Conservation (phyloP, 2,113 vertebrate species). For the Engystomops pustulosus region DNA sequence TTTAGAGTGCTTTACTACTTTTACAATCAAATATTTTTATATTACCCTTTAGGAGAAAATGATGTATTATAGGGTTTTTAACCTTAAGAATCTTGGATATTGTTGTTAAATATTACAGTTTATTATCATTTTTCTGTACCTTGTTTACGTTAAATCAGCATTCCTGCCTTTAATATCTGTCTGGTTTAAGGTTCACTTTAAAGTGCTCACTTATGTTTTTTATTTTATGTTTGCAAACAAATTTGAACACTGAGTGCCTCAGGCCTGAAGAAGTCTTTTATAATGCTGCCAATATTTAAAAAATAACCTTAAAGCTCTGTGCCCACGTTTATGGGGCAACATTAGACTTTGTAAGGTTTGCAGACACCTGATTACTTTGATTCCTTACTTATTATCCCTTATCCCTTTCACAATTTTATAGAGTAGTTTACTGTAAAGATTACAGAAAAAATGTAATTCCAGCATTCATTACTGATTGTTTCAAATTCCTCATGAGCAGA, state of each 20-base stretch:
- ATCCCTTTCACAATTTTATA: neutral
- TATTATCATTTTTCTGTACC: neutral
- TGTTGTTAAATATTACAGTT: neutral
- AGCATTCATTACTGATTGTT: neutral
- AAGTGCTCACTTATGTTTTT: constrained; percentile 30
- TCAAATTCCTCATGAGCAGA: neutral
- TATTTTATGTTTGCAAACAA: constrained; percentile 39
- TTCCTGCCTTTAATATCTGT: neutral
- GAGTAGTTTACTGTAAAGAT: neutral
- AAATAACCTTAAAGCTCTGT: constrained; percentile 23
- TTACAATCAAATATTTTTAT: too few relatives aligned
- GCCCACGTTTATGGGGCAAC: constrained; percentile 4
- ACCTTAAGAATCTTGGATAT: too few relatives aligned
- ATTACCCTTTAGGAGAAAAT: too few relatives aligned
- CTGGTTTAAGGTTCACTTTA: neutral
- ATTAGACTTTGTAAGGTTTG: neutral
- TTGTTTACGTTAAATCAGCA: neutral
- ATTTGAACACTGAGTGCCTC: constrained; percentile 3
- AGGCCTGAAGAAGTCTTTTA: constrained; percentile 16
- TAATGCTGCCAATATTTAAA: constrained; percentile 16
- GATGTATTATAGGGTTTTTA: too few relatives aligned
- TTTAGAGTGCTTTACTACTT: too few relatives aligned
- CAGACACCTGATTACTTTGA: neutral
- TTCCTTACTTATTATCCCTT: neutral
- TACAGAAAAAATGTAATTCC: neutral